phyloP scores from a whole-genome alignment of 2,113 vertebrate genomes.

The Todiramphus chloris region DNA sequence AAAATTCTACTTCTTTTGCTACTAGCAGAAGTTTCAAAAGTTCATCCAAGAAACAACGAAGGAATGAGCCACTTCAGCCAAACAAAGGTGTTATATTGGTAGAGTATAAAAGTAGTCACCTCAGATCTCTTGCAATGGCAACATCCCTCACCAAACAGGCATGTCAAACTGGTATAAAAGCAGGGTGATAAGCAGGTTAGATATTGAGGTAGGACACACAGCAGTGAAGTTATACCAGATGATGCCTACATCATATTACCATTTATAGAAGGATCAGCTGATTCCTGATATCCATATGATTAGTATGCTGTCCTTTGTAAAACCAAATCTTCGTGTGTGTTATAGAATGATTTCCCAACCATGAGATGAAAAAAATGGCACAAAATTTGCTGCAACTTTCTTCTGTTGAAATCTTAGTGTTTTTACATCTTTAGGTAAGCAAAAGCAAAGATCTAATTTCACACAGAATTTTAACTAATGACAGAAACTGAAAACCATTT shows the following conservation, averaged over 20 bases:
- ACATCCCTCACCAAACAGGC: background rate
- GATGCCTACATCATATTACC: background rate
- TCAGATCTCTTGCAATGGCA: background rate
- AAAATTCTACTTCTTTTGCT: background rate
- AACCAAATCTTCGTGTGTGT: background rate
- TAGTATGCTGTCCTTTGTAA: background rate
- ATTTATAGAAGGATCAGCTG: background rate
- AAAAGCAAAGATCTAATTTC: background rate
- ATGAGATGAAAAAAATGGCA: background rate
- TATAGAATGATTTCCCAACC: background rate
- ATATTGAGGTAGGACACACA: fast-evolving
- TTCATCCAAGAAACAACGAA: background rate
- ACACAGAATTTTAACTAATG: background rate
- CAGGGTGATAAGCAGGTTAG: background rate
- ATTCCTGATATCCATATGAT: background rate
- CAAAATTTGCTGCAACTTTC: background rate
- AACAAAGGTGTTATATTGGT: background rate
- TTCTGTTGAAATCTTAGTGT: background rate
- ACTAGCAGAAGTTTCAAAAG: background rate
- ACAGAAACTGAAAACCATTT: background rate
- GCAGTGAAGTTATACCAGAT: background rate
- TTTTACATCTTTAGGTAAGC: background rate
- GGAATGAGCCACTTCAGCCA: background rate
- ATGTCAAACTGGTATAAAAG: background rate
- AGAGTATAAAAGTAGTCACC: background rate